These are phyloP conservation scores for Dynastes hyllus DNA, from an alignment of 2,888 invertebrate species.

Conservation along the genomic window DNA sequence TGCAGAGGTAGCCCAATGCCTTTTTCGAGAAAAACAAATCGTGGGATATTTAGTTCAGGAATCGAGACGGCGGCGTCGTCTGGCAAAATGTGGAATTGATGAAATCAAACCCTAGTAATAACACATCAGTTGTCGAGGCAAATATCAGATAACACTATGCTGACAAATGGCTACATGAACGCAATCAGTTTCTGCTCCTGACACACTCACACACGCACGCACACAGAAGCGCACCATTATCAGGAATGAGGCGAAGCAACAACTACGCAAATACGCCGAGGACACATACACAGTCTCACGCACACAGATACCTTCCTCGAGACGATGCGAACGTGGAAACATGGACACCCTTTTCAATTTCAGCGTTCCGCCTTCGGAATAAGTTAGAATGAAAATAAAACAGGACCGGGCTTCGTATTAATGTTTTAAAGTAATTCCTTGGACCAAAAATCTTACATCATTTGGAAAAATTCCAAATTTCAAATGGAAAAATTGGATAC, in stretches of 20 bases:
- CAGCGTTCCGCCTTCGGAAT: constrained; percentile 45
- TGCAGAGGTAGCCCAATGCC: not conserved
- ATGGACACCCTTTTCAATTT: constrained; percentile 55
- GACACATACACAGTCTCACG: constrained; percentile 9
- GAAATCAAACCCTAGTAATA: constrained; percentile 48
- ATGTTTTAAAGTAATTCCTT: not conserved
- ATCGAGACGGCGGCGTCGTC: constrained; percentile 38
- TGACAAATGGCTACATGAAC: constrained; percentile 56
- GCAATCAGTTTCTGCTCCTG: constrained; percentile 57
- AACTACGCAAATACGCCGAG: constrained; percentile 54
- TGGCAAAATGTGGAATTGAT: constrained; percentile 42
- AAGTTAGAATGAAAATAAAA: constrained; percentile 47
- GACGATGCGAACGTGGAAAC: constrained; percentile 49
- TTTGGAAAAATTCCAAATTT: no score
- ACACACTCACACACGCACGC: constrained; percentile 52
- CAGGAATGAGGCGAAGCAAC: constrained; percentile 58
- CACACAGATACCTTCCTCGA: not conserved
- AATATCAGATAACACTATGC: constrained; percentile 51
- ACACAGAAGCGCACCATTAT: constrained; percentile 51
- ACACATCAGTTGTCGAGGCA: constrained; percentile 48
- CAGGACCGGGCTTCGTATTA: constrained; percentile 15
- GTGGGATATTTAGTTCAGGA: constrained; percentile 32
- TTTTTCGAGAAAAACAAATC: constrained; percentile 28
- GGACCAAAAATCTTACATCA: not conserved
- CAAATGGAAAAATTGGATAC: no score